Evolutionary conservation across 2,113 vertebrate genomes (phyloP), one percentile per base, ranked within the genome.

Genomic region (Aspidoscelis tigris): DNA sequence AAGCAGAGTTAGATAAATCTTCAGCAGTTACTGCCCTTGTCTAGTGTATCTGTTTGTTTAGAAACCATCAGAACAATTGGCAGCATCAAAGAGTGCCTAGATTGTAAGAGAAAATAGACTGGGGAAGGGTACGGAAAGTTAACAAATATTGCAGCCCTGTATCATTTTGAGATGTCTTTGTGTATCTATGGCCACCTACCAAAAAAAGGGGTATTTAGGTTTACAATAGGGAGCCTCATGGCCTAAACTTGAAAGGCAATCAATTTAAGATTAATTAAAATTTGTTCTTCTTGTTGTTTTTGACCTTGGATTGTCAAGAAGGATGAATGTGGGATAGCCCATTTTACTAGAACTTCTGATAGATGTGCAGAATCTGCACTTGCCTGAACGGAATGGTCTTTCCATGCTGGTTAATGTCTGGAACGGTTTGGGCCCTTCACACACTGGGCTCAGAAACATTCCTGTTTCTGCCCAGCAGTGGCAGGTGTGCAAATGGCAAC

Each of bases 1-100:
- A 78, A 78, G 68, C 61, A 41, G 55, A 64, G 47, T 41, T 84
- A 79, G 41, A 84, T 78, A 84, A 84, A 84, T 84, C 76, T 84
- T 78, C 68, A 41, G 74, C n/a, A 39, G 71, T 74, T 82, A 71
- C 71, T 82, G 81, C 70, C 81, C 26, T 84, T 79, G 76, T 78
- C 68, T 64, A 10, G 68, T 33, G 21, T 33, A 43, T 73, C 61
- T 73, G 78, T 84, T 72, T 78, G 76, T 47, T 18, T 58, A 84
- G 39, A 84, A 72, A 61, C 39, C 41, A 78, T 71, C 53, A 24
- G 53, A 18, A 78, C 68, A 84, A 64, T 47, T 84, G 68, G 53
- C 69, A 64, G 26, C 26, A 22, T 78, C 53, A 55, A 84, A 47
- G 58, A 41, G 55, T 33, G 43, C 33, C 10, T 11, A 44, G 21